A percentile compares a stretch with the other conserved stretches of the same genome.
Evolutionary conservation across 2,797 vertebrate species (phyloP).

Genomic region (Pogoniulus pusillus): DNA sequence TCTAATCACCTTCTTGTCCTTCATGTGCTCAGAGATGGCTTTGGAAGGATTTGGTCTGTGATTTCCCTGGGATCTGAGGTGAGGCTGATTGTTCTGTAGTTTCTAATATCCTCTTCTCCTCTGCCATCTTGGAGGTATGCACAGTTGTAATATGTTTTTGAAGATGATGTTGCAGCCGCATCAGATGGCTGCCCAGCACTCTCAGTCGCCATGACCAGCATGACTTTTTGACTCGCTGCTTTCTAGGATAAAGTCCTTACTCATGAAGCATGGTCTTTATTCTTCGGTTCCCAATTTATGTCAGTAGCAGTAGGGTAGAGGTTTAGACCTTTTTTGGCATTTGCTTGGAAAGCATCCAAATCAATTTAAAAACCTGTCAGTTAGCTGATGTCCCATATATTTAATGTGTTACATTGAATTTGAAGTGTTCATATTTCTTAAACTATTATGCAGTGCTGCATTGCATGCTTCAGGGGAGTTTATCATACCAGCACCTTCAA

Average conservation of each 20-base stretch:
- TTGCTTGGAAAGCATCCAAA: constrained; percentile 8
- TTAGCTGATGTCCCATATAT: constrained; percentile 16
- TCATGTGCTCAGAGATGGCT: background rate
- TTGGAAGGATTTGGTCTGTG: background rate
- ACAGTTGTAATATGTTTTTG: background rate
- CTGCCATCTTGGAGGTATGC: background rate
- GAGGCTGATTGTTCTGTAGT: background rate
- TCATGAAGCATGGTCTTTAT: background rate
- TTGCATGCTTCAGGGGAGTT: background rate
- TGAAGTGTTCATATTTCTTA: background rate
- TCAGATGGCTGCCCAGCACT: background rate
- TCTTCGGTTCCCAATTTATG: background rate
- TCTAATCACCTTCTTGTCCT: background rate
- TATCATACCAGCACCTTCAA: background rate
- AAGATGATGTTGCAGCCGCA: background rate
- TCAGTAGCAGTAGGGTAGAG: background rate
- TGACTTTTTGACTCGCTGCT: background rate
- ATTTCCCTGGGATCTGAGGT: background rate
- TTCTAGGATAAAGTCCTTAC: background rate
- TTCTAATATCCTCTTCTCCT: background rate
- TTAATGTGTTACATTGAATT: background rate
- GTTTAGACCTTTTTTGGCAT: background rate
- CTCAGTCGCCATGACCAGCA: fast-evolving
- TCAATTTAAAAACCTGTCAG: constrained; percentile 40
- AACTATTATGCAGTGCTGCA: background rate